A percentile compares a stretch with the other conserved stretches of the same genome.
Conservation (phyloP, 2,113 vertebrate genomes). For the Pithys albifrons region DNA sequence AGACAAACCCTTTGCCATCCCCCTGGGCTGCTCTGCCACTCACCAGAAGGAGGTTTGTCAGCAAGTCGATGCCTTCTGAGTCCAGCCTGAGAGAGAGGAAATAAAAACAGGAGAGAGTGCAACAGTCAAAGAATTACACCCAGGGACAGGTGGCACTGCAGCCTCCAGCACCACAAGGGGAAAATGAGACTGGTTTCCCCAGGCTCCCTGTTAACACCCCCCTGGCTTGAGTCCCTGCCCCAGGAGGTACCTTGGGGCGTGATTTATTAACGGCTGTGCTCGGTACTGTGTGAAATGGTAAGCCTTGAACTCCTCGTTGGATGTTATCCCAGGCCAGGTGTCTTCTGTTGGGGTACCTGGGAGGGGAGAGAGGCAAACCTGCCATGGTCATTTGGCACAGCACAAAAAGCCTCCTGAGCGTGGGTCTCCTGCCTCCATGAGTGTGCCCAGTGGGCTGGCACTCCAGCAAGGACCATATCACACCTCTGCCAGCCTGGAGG, state of each 20-base stretch:
- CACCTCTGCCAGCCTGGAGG: background rate
- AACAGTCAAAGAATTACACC: accelerated
- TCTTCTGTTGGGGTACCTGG: conserved; percentile 92
- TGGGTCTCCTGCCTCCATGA: accelerated
- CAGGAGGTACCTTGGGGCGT: conserved; percentile 86
- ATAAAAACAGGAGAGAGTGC: background rate
- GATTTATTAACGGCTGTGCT: conserved; percentile 88
- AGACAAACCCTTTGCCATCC: background rate
- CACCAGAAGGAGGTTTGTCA: conserved; percentile 86
- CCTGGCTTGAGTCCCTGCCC: background rate
- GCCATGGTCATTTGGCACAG: accelerated
- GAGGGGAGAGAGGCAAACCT: background rate
- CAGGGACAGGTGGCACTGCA: background rate
- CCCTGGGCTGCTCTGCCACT: background rate
- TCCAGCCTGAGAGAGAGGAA: conserved; percentile 82
- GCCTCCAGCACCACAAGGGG: background rate
- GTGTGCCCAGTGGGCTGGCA: background rate
- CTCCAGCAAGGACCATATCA: background rate
- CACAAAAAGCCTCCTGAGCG: accelerated
- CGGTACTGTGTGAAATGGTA: conserved; percentile 87
- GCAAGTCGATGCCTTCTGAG: conserved; percentile 88
- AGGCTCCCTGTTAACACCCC: background rate
- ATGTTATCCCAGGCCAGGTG: conserved; percentile 86
- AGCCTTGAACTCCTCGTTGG: conserved; percentile 85
- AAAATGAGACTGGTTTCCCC: too few species aligned